phyloP scores from a whole-genome alignment of 2,113 vertebrate species.

The Sorex araneus region DNA sequence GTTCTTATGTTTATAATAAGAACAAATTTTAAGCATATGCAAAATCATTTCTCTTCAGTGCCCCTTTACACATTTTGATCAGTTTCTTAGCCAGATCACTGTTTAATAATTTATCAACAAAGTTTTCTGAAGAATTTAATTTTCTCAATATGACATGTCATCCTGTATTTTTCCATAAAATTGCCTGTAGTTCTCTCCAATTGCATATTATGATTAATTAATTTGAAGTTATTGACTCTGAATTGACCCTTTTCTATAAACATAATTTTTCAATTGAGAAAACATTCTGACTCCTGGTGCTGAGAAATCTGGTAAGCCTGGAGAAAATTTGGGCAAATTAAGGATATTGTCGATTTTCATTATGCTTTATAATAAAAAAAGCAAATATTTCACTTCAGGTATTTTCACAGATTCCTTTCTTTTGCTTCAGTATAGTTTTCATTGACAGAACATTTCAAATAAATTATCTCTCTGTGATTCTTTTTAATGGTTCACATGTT shows the following conservation, averaged over 20 bases:
- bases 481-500: conserved; percentile 52
- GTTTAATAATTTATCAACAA: neutral
- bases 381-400: conserved; percentile 75
- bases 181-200: conserved; percentile 32
- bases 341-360: conserved; percentile 67
- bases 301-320: conserved; percentile 48
- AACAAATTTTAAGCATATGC: conserved; percentile 14
- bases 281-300: conserved; percentile 48
- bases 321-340: conserved; percentile 55
- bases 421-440: conserved; percentile 58
- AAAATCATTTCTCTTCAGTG: neutral
- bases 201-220: conserved; percentile 54
- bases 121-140: conserved; percentile 26
- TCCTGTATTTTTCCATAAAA: conserved; percentile 58
- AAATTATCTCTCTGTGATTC: conserved; percentile 47
- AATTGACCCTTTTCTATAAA: neutral
- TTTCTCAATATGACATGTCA: conserved; percentile 44
- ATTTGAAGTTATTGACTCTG: conserved; percentile 46
- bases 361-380: conserved; percentile 65
- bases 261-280: conserved; percentile 59
- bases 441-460: conserved; percentile 65
- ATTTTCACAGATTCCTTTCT: conserved; percentile 66
- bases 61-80: neutral
- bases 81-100: neutral
- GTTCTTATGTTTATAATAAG: neutral